Evolutionary conservation across 2,113 vertebrate species (phyloP), one percentile per base, ranked within the genome.

Genomic region (Thunnus maccoyii): DNA sequence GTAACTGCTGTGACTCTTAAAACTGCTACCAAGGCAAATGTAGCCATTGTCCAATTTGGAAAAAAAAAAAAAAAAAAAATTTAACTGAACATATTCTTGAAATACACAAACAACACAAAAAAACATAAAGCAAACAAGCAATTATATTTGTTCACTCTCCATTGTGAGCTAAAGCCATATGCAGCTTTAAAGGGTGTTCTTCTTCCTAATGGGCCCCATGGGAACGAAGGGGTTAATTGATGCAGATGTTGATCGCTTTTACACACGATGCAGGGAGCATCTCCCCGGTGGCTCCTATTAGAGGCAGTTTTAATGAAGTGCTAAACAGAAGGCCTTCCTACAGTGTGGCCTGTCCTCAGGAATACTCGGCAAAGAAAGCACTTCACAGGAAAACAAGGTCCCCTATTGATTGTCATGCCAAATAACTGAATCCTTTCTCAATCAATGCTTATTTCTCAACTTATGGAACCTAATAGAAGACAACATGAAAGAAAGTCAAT

Each of bases 291-390:
- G 95, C 94, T 96, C 94, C 92, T 96, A 96, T 96, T 96, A 96
- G 96, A 95, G 93, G 87, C 94, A 95, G 94, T 96, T 96, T 97
- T 96, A 97, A 97, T 96, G 96, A 97, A 96, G 96, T 96, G 95
- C 95, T 96, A 95, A 96, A 95, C 95, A 96, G 94, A 91, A 90
- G 93, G 94, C 91, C 93, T 89, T 90, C 91, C 88, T 91, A 80
- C 88, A 85, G 81, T 80, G 88, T 62, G 90, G 88, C 86, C 92
- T 47, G 85, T 94, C 90, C 90, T 89, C 78, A 84, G 92, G 87
- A 94, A 94, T 54, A 92, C 91, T 85, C 83, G 5, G 83, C 86
- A 84, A 90, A 86, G 89, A 86, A 94, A 89, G 85, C 84, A 90
- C 84, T 92, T 83, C 71, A 84, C 72, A 80, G 78, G 84, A 89